phyloP scores from a whole-genome alignment of 2,113 vertebrate genomes.

The Aythya baeri region DNA sequence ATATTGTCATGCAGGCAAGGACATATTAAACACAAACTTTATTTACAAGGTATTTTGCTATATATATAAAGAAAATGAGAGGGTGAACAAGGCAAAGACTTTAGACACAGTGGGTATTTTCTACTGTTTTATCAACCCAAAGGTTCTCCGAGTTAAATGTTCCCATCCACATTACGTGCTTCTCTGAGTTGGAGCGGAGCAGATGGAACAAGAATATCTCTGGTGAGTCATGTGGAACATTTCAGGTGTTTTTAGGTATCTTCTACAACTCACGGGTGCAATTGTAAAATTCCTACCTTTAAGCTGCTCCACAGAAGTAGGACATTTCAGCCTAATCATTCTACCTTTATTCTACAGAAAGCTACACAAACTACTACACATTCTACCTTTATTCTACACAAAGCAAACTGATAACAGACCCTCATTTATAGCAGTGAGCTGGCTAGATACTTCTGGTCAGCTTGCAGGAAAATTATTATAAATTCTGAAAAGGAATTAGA shows the following conservation, averaged over 20 bases:
- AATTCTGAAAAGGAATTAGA: conserved; percentile 38
- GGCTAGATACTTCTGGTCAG: conserved; percentile 17
- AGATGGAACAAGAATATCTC: background rate
- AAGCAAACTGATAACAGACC: background rate
- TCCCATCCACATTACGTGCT: background rate
- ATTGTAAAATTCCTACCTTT: background rate
- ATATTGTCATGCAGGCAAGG: background rate
- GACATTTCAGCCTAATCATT: background rate
- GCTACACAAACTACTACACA: background rate
- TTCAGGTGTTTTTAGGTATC: background rate
- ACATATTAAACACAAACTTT: background rate
- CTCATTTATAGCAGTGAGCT: conserved; percentile 16
- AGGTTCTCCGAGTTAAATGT: background rate
- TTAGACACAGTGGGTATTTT: background rate
- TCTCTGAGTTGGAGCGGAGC: background rate
- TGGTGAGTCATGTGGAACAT: background rate
- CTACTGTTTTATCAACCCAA: background rate
- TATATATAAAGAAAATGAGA: background rate
- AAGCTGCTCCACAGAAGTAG: background rate
- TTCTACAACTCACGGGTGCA: background rate
- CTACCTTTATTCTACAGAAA: background rate
- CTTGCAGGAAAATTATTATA: conserved; percentile 49
- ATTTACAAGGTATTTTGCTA: background rate
- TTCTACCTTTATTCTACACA: background rate
- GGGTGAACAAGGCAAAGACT: background rate